Conservation (phyloP, 2,888 invertebrate genomes). For the Drosophila antonietae region DNA sequence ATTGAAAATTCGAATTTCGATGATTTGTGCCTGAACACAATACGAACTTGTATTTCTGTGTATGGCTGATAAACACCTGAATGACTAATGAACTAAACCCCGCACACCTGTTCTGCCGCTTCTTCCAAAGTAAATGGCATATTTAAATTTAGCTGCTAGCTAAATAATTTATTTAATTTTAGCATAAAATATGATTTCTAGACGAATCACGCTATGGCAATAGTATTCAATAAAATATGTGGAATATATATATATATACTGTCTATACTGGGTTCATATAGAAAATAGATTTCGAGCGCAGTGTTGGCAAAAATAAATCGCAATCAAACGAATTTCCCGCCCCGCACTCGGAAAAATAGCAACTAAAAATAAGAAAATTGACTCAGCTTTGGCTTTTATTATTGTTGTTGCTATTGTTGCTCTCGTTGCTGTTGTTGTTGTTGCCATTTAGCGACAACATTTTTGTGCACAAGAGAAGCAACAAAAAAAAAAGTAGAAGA, state of each 20-base stretch:
- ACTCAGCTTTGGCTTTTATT: conserved; percentile 65
- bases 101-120: background rate
- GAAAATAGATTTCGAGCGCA: conserved; percentile 49
- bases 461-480: conserved; percentile 14
- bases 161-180: conserved; percentile 64
- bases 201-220: conserved; percentile 17
- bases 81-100: conserved; percentile 45
- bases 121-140: conserved; percentile 38
- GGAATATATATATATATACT: conserved; percentile 17
- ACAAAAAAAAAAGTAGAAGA: conserved; percentile 2
- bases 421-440: conserved; percentile 18
- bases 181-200: conserved; percentile 51
- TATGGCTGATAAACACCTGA: conserved; percentile 60
- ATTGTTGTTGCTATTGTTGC: conserved; percentile 31
- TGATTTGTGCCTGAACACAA: conserved; percentile 23
- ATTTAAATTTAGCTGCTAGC: conserved; percentile 59
- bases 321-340: conserved; percentile 46
- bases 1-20: conserved; percentile 55
- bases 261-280: conserved; percentile 1
- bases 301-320: conserved; percentile 53
- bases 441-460: conserved; percentile 60
- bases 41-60: background rate
- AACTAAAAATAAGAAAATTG: conserved; percentile 78
- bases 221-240: conserved; percentile 45
- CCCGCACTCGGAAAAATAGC: conserved; percentile 32